Evolutionary conservation across 2,888 invertebrate genomes (phyloP).

Genomic region (Mimachlamys varia): DNA sequence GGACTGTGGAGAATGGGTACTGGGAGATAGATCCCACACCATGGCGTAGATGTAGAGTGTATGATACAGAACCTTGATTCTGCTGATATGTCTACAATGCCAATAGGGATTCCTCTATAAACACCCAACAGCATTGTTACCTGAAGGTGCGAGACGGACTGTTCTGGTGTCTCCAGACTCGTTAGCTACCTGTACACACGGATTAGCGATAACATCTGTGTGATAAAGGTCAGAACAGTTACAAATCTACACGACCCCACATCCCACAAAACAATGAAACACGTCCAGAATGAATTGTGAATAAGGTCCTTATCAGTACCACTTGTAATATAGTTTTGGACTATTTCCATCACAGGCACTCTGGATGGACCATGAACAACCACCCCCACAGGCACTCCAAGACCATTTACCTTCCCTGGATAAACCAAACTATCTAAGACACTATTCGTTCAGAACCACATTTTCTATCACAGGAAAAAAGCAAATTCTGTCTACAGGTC

Average conservation of each 20-base stretch:
- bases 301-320: not conserved
- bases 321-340: not conserved
- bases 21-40: not conserved
- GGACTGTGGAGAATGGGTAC: not conserved
- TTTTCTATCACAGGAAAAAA: too few species aligned
- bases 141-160: constrained; percentile 24
- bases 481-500: not conserved
- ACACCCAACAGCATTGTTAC: not conserved
- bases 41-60: not conserved
- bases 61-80: not conserved
- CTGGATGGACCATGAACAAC: not conserved
- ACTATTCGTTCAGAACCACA: not conserved
- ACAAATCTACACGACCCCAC: not conserved
- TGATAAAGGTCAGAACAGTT: not conserved
- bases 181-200: not conserved
- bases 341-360: not conserved
- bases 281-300: not conserved
- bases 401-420: not conserved
- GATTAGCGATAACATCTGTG: not conserved
- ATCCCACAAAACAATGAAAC: not conserved
- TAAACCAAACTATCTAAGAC: not conserved
- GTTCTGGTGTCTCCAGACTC: constrained; percentile 5
- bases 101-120: constrained; percentile 1
- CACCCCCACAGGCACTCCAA: not conserved
- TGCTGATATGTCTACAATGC: constrained; percentile 1